Conservation (phyloP, 2,113 vertebrate species). For the Chunga burmeisteri region DNA sequence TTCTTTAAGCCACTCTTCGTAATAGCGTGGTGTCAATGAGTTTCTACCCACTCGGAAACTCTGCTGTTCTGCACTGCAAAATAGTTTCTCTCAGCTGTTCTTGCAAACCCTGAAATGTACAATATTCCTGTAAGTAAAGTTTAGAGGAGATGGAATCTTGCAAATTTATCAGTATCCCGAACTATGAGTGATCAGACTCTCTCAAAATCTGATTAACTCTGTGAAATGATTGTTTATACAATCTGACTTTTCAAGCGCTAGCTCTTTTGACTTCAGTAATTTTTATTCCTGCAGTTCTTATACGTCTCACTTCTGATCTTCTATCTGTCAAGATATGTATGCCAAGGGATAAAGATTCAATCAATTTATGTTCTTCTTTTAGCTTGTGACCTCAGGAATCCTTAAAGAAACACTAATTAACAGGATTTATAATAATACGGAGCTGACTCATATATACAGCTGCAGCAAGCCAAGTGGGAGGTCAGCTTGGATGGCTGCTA, state of each 20-base stretch:
- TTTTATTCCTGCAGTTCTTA: background rate
- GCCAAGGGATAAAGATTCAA: background rate
- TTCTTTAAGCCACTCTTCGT: background rate
- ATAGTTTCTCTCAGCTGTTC: background rate
- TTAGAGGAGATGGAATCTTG: background rate
- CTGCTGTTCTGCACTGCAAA: background rate
- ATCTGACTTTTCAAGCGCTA: background rate
- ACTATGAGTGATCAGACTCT: background rate
- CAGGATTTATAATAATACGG: background rate
- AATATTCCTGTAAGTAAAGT: background rate
- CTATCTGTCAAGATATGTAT: background rate
- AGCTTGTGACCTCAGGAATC: background rate
- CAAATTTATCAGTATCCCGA: background rate
- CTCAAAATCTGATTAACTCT: background rate
- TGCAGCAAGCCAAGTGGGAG: background rate
- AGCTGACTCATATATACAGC: background rate
- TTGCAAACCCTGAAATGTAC: background rate
- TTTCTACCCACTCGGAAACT: background rate
- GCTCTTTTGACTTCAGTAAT: background rate
- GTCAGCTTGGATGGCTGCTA: background rate
- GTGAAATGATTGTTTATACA: background rate
- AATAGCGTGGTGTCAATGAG: background rate
- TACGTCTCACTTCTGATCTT: background rate
- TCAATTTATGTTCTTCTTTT: background rate
- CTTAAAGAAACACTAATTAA: slow-evolving; percentile 25